Evolutionary conservation across 2,888 invertebrate species (phyloP).

Genomic region (Pristionchus fissidentatus): DNA sequence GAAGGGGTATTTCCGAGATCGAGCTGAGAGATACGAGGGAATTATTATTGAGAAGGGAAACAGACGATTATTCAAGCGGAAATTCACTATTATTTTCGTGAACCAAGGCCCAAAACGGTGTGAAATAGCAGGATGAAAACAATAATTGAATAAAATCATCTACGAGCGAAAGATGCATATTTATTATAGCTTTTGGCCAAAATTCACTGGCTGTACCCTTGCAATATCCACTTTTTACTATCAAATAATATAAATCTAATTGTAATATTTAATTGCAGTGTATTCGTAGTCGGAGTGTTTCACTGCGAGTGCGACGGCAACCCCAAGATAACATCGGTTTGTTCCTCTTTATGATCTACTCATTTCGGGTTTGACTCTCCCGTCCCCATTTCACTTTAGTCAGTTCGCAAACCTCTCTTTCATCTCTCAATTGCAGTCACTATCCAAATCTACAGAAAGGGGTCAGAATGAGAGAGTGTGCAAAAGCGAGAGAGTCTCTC

Average conservation of each 20-base stretch:
- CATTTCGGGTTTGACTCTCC: background rate
- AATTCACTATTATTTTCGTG: background rate
- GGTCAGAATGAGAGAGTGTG: too few species aligned
- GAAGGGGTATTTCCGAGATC: background rate
- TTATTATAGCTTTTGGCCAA: too few species aligned
- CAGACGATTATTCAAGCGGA: background rate
- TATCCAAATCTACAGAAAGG: too few species aligned
- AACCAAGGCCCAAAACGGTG: background rate
- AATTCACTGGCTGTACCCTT: too few species aligned
- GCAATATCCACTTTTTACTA: too few species aligned
- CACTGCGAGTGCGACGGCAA: conserved; percentile 14
- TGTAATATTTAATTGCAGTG: background rate
- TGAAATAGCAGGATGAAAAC: background rate
- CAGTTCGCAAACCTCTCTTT: background rate
- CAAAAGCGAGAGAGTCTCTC: too few species aligned
- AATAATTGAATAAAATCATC: background rate
- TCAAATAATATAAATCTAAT: too few species aligned
- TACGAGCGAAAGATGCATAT: too few species aligned
- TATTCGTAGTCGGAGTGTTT: conserved; percentile 40
- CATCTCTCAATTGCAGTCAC: background rate
- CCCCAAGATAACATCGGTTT: conserved; percentile 7
- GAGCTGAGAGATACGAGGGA: background rate
- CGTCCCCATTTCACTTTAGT: background rate
- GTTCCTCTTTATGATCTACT: background rate
- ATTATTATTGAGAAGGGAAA: background rate